phyloP scores from a whole-genome alignment of 2,797 vertebrate species.

The Takifugu rubripes region DNA sequence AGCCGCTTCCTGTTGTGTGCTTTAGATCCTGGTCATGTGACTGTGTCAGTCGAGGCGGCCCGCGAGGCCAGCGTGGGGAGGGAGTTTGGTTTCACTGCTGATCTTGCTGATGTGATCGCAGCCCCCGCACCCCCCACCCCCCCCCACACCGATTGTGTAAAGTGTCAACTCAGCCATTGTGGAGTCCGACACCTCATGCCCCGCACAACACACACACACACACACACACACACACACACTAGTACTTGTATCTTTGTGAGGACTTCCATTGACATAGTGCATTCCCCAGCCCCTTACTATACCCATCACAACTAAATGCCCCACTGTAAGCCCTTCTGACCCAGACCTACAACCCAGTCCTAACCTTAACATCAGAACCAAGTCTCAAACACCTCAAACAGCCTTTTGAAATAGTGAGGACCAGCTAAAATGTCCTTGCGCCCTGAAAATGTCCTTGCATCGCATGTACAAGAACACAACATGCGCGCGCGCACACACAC shows the following conservation, averaged over 20 bases:
- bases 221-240: conserved; percentile 15
- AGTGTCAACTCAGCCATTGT: conserved; percentile 74
- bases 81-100: conserved; percentile 68
- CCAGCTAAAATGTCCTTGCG: too few species aligned
- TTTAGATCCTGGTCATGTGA: conserved; percentile 73
- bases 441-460: too few species aligned
- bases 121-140: neutral
- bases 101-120: conserved; percentile 72
- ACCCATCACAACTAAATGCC: too few species aligned
- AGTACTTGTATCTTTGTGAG: too few species aligned
- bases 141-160: conserved; percentile 61
- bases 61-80: conserved; percentile 54
- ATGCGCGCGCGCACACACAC: conserved; percentile 6
- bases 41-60: conserved; percentile 60
- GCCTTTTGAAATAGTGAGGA: too few species aligned
- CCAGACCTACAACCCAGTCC: too few species aligned
- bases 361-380: too few species aligned
- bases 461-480: neutral
- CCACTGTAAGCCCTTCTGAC: too few species aligned
- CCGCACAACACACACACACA: conserved; percentile 37
- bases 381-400: too few species aligned
- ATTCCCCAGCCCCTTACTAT: too few species aligned
- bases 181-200: conserved; percentile 47
- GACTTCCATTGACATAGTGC: too few species aligned
- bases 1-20: conserved; percentile 77